Conservation (phyloP, 2,797 vertebrate species). For the Channallabes apus region DNA sequence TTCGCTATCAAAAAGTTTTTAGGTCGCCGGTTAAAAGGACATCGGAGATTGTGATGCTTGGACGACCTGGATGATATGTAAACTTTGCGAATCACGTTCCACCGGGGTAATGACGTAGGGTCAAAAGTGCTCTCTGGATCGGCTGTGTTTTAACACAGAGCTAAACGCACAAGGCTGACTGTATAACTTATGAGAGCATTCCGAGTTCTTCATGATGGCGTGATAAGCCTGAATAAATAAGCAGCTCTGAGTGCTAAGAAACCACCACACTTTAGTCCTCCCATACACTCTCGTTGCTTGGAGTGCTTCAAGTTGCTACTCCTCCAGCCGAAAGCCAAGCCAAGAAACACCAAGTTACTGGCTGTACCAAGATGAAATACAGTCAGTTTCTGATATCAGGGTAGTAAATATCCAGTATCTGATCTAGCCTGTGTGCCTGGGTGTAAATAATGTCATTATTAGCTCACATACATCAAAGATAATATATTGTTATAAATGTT, state of each 20-base stretch:
- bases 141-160: constrained; percentile 6
- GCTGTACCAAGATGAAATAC: constrained; percentile 17
- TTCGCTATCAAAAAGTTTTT: constrained; percentile 27
- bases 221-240: constrained; percentile 31
- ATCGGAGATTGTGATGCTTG: constrained; percentile 23
- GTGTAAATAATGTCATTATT: not conserved
- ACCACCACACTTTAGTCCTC: constrained; percentile 8
- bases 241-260: constrained; percentile 19
- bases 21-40: constrained; percentile 19
- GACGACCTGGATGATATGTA: constrained; percentile 28
- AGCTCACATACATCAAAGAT: not conserved
- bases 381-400: not conserved
- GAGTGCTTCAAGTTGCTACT: constrained; percentile 20
- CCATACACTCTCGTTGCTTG: constrained; percentile 7
- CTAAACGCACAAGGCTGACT: not conserved
- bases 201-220: constrained; percentile 9
- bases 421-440: not conserved
- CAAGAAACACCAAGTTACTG: constrained; percentile 1
- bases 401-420: too few relatives aligned
- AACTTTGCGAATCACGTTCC: constrained; percentile 11
- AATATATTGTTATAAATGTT: too few relatives aligned
- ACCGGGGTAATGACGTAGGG: not conserved
- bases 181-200: not conserved
- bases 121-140: constrained; percentile 1
- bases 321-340: constrained; percentile 10